These are phyloP conservation scores for Erethizon dorsatum DNA, from an alignment of 2,797 vertebrate genomes.

Conservation along the genomic window DNA sequence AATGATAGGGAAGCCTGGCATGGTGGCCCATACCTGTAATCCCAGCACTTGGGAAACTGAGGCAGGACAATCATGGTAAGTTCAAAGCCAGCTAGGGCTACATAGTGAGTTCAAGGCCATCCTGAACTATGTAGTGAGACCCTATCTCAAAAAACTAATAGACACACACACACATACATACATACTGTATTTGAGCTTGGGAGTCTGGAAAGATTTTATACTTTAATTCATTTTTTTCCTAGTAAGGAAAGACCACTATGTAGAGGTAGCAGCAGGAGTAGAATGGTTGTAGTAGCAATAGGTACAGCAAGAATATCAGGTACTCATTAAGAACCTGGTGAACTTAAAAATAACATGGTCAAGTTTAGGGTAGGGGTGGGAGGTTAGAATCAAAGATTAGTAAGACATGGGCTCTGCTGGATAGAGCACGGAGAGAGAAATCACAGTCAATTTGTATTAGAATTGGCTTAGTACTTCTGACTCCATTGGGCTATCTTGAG, in stretches of 20 bases:
- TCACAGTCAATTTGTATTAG: conserved; percentile 27
- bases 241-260: neutral
- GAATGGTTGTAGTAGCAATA: neutral
- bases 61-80: neutral
- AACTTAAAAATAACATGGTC: conserved; percentile 58
- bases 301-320: neutral
- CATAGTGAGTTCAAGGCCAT: neutral
- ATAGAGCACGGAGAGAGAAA: conserved; percentile 16
- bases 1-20: neutral
- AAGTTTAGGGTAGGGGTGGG: neutral
- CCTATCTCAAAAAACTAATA: neutral
- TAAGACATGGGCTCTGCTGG: neutral
- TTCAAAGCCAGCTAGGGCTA: neutral
- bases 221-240: neutral
- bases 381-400: conserved; percentile 20
- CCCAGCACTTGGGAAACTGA: neutral
- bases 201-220: conserved; percentile 1
- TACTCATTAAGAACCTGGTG: neutral
- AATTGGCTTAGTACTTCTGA: conserved; percentile 51
- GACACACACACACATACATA: neutral
- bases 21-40: neutral
- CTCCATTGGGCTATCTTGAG: neutral
- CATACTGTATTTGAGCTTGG: conserved; percentile 37
- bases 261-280: neutral
- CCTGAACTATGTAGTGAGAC: neutral